phyloP scores from a whole-genome alignment of 2,113 vertebrate species.

The Cryptotis parvus region DNA sequence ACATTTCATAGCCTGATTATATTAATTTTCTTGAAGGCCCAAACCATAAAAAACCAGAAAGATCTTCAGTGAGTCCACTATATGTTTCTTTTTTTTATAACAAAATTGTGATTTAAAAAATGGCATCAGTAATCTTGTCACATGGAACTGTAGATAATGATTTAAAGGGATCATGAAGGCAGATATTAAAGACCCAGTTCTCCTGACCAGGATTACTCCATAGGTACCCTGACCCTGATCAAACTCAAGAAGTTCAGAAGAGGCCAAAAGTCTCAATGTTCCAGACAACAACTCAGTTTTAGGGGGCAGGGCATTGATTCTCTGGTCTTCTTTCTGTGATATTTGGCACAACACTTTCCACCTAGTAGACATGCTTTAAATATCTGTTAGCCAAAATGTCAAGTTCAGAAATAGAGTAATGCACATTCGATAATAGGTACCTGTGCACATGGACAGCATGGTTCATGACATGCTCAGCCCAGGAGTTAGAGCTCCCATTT shows the following conservation, averaged over 20 bases:
- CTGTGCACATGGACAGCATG: background rate
- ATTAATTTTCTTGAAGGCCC: constrained; percentile 31
- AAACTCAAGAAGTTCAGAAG: background rate
- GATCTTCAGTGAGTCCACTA: background rate
- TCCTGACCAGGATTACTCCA: background rate
- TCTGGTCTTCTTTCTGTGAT: background rate
- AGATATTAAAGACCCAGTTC: constrained; percentile 16
- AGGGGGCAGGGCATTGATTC: background rate
- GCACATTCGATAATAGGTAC: fast-evolving
- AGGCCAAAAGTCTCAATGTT: background rate
- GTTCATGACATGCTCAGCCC: background rate
- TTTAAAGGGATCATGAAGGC: constrained; percentile 20
- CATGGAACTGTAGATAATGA: background rate
- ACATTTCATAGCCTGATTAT: background rate
- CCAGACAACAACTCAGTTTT: background rate
- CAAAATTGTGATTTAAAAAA: background rate
- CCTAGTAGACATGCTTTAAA: background rate
- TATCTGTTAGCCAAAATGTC: background rate
- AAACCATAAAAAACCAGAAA: background rate
- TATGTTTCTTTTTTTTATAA: background rate
- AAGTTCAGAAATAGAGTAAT: background rate
- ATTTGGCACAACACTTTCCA: background rate
- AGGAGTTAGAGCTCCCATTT: background rate
- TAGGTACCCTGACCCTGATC: constrained; percentile 47
- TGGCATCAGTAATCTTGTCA: background rate